phyloP scores from a whole-genome alignment of 2,113 vertebrate species.

The Xenopus borealis region DNA sequence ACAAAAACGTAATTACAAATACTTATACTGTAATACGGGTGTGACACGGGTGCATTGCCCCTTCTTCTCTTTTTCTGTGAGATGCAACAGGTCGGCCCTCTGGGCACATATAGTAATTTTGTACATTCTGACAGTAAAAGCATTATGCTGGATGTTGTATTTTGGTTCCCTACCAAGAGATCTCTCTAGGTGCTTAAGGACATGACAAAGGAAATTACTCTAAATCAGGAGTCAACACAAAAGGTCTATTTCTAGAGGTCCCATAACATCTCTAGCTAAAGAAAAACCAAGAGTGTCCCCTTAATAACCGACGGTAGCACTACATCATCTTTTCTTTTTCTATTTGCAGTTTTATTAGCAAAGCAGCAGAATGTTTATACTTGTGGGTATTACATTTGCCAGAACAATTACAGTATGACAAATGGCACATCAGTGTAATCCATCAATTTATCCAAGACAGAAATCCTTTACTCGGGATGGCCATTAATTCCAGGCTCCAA shows the following conservation, averaged over 20 bases:
- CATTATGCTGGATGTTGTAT: not conserved
- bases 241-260: not conserved
- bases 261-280: not conserved
- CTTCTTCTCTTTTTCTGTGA: no score
- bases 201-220: not conserved
- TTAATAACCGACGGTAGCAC: slow-evolving; percentile 81
- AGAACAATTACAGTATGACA: slow-evolving; percentile 99
- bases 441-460: slow-evolving; percentile 92
- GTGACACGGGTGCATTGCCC: no score
- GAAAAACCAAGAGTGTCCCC: slow-evolving; percentile 76
- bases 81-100: no score
- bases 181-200: not conserved
- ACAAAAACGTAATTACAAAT: no score
- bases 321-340: slow-evolving; percentile 89
- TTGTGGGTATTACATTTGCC: slow-evolving; percentile 98
- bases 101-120: no score
- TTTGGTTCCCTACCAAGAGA: not conserved
- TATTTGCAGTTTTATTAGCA: slow-evolving; percentile 92
- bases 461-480: slow-evolving; percentile 94
- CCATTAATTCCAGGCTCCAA: slow-evolving; percentile 86
- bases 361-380: slow-evolving; percentile 94
- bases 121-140: no score
- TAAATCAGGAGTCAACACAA: not conserved
- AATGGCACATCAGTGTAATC: slow-evolving; percentile 98
- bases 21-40: no score